phyloP scores from a whole-genome alignment of 2,113 vertebrate genomes.

The Lepus americanus region DNA sequence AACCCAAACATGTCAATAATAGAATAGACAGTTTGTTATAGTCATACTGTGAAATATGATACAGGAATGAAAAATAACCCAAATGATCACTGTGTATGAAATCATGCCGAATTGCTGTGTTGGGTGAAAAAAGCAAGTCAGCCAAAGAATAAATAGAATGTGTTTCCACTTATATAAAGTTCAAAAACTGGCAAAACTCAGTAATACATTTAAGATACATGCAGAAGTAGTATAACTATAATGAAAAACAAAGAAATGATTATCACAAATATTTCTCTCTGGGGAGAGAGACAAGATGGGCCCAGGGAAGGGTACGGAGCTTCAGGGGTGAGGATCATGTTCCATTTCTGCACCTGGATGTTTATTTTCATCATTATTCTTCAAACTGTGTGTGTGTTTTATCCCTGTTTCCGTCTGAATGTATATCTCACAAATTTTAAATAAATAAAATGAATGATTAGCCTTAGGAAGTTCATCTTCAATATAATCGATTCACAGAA shows the following conservation, averaged over 20 bases:
- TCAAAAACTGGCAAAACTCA: neutral
- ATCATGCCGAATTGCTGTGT: neutral
- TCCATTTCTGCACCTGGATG: neutral
- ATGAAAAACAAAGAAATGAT: neutral
- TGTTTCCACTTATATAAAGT: neutral
- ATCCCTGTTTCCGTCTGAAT: neutral
- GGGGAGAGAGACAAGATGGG: neutral
- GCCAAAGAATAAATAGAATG: neutral
- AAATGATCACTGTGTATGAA: neutral
- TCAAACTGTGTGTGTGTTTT: neutral
- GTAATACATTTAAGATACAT: neutral
- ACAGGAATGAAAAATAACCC: neutral
- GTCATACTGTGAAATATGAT: neutral
- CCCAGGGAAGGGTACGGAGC: neutral
- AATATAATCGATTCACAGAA: neutral
- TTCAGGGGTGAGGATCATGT: neutral
- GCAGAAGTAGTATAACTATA: neutral
- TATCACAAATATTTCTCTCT: neutral
- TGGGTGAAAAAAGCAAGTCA: neutral
- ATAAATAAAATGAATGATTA: neutral
- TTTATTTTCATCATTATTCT: slow-evolving; percentile 30
- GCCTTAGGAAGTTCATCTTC: neutral
- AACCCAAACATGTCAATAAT: neutral
- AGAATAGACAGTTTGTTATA: neutral
- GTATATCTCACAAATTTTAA: neutral